Evolutionary conservation across 2,797 vertebrate species (phyloP), one percentile per base, ranked within the genome.

Genomic region (Cossypha caffra): DNA sequence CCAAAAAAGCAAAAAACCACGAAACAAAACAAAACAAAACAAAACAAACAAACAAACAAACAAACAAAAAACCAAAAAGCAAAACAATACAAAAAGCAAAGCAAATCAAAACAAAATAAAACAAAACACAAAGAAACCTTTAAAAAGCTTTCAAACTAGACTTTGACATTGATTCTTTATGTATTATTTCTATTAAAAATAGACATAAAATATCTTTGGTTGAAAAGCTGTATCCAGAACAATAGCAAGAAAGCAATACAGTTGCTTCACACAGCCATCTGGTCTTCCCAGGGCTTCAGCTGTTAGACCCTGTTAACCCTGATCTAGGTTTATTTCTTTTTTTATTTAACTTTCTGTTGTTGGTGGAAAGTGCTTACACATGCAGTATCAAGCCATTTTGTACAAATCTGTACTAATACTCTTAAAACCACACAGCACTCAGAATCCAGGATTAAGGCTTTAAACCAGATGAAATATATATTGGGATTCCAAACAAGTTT

Each of bases 391-490:
- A 95, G 93, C 87, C 89, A 94, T 92, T 96, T 96, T 96, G 62
- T 91, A 84, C 82, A 95, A 96, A 94, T 96, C 89, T 91, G 78
- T 81, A 84, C 59, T 97, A 96, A 96, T 96, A 81, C 93, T 95
- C 92, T 96, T 96, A 96, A 93, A 94, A 86, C 72, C 90, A 88
- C 86, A 77, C 48, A 95, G 88, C 43, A 90, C 43, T 91, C 85
- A 84, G 82, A 96, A 97, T 93, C 93, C 76, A 90, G 94, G 93
- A 96, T 97, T 96, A 96, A 78, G 75, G 81, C 15, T 82, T 96
- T 93, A 96, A 95, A 95, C 48, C 89, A 95, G 92, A 94, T 96
- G 93, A 96, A 91, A 94, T 96, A 88, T 85, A 97, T 94, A 96
- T 86, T 93, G 90, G 79, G 93, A 91, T 95, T 93, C 73, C 48